Percentiles rank a stretch among this genome's conserved stretches.
phyloP scores from a whole-genome alignment of 2,888 invertebrate species.

The Odontomyia ornata region DNA sequence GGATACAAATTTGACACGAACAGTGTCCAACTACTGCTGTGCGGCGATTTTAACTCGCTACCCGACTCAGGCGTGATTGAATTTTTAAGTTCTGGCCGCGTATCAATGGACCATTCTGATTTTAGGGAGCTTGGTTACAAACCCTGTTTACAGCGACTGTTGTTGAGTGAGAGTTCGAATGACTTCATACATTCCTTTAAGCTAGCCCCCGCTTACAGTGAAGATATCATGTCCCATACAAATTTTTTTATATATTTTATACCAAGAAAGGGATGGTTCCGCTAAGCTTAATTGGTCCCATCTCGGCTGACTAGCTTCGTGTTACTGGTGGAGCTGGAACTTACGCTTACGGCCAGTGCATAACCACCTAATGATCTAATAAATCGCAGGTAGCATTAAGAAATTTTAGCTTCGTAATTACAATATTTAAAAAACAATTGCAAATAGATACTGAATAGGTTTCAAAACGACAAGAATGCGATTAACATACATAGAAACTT shows the following conservation, averaged over 20 bases:
- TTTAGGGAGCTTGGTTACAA: constrained; percentile 97
- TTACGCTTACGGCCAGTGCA: constrained; percentile 79
- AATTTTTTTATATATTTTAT: constrained; percentile 99
- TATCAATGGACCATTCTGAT: constrained; percentile 91
- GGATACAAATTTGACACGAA: no score
- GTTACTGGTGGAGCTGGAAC: constrained; percentile 87
- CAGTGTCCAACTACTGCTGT: no score
- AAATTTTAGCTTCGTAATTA: no score
- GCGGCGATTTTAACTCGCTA: no score
- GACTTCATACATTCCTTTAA: constrained; percentile 97
- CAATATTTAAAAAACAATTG: constrained; percentile 32
- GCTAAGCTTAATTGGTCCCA: constrained; percentile 91
- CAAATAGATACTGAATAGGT: constrained; percentile 20
- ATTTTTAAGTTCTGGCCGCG: constrained; percentile 89
- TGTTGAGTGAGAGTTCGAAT: constrained; percentile 82
- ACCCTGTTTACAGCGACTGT: constrained; percentile 87
- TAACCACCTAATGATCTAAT: constrained; percentile 81
- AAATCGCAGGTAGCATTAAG: constrained; percentile 85
- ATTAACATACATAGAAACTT: constrained; percentile 6
- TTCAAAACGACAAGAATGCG: constrained; percentile 1
- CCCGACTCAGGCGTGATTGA: constrained; percentile 98
- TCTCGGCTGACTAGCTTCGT: constrained; percentile 91
- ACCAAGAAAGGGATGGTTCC: constrained; percentile 95
- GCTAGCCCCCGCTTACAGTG: constrained; percentile 93
- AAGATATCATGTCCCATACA: constrained; percentile 96